These are phyloP conservation scores for Hemicentrotus pulcherrimus DNA, from an alignment of 35 echinoderm and acorn worm species.

Conservation along the genomic window DNA sequence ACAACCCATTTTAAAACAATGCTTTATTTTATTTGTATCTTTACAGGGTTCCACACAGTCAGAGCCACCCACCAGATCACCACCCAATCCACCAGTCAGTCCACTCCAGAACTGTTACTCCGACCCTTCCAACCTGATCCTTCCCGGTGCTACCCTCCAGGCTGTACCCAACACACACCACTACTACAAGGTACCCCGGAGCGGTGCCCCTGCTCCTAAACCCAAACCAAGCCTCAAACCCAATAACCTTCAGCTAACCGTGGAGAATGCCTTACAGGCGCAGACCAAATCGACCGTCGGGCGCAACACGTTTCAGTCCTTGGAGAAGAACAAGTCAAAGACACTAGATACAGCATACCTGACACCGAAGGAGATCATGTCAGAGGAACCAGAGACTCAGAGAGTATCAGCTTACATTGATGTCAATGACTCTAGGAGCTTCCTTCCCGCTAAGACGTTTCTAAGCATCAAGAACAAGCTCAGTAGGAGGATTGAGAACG, in stretches of 20 bases:
- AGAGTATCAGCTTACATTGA: constrained; percentile 23
- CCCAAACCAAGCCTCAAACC: constrained; percentile 30
- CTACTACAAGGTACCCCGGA: constrained; percentile 43
- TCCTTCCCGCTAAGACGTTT: neutral
- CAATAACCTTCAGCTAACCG: neutral
- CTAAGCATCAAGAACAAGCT: constrained; percentile 40
- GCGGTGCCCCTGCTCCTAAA: constrained; percentile 5
- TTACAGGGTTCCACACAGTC: constrained; percentile 32
- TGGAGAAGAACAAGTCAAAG: constrained; percentile 13
- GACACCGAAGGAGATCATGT: constrained; percentile 21
- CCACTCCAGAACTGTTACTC: constrained; percentile 48
- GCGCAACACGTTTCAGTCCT: neutral
- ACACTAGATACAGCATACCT: constrained; percentile 28
- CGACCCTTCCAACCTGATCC: neutral
- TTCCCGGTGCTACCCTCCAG: neutral
- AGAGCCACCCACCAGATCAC: constrained; percentile 43
- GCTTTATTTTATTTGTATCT: neutral
- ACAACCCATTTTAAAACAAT: too few species aligned
- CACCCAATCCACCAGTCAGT: neutral
- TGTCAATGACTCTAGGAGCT: constrained; percentile 22
- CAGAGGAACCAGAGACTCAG: neutral
- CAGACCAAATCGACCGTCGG: neutral
- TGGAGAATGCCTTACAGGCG: neutral
- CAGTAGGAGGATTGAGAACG: neutral
- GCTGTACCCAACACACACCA: neutral